These are phyloP conservation scores for Agriotes lineatus DNA, from an alignment of 2,888 invertebrate species.

Conservation along the genomic window DNA sequence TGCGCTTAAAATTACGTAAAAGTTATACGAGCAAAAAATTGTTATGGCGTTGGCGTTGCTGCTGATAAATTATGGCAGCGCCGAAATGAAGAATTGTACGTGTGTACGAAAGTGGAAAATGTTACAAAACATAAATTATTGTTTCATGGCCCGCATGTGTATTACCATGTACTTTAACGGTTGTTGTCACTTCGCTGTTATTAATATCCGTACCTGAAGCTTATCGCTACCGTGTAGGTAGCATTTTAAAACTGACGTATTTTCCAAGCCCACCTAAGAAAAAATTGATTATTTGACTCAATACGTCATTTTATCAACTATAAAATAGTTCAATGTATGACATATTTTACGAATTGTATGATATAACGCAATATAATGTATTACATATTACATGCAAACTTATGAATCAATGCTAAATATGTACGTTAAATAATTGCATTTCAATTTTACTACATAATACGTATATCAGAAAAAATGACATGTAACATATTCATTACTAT, in stretches of 20 bases:
- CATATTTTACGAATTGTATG: no score
- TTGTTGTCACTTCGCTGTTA: slow-evolving; percentile 7
- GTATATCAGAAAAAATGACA: no score
- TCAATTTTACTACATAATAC: no score
- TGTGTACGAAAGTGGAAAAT: slow-evolving; percentile 32
- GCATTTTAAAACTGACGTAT: not conserved
- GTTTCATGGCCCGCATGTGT: slow-evolving; percentile 2
- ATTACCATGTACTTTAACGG: slow-evolving; percentile 11
- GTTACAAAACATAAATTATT: slow-evolving; percentile 26
- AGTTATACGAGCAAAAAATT: slow-evolving; percentile 6
- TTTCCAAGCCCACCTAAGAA: not conserved
- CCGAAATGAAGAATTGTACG: slow-evolving; percentile 18
- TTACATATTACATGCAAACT: no score
- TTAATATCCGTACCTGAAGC: not conserved
- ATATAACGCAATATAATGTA: no score
- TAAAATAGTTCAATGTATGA: no score
- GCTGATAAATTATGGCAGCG: slow-evolving; percentile 7
- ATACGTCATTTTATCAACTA: no score
- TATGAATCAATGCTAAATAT: no score
- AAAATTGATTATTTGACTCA: no score
- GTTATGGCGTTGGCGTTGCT: not conserved
- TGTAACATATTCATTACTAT: no score
- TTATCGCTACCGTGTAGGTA: not conserved
- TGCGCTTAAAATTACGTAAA: slow-evolving; percentile 19
- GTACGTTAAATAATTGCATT: no score